A percentile compares a stretch with the other conserved stretches of the same genome.
These are phyloP conservation scores for Melipona quadrifasciata DNA, from an alignment of 1,140 invertebrate species.

Conservation along the genomic window DNA sequence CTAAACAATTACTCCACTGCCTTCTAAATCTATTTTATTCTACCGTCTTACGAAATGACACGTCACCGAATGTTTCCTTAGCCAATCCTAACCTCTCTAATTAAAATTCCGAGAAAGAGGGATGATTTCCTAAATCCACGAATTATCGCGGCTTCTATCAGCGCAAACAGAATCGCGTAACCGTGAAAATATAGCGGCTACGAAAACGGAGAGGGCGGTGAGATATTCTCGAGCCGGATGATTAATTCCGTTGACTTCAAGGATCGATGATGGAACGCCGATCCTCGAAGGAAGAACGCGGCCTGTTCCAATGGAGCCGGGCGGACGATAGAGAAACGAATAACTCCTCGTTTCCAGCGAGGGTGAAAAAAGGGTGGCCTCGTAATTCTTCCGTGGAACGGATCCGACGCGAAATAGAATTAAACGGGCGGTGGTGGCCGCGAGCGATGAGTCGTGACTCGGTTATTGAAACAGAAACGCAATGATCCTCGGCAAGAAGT, in stretches of 20 bases:
- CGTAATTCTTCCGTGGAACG: conserved; percentile 32
- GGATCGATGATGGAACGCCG: conserved; percentile 27
- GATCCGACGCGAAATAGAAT: conserved; percentile 39
- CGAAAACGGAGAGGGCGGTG: neutral
- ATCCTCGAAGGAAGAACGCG: conserved; percentile 24
- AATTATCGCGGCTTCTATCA: neutral
- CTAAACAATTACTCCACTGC: no score
- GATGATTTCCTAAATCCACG: no score
- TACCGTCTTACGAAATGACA: no score
- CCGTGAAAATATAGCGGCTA: neutral
- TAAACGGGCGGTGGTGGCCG: conserved; percentile 38
- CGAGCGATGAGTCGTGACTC: conserved; percentile 43
- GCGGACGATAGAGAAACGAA: conserved; percentile 5
- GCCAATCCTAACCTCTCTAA: neutral
- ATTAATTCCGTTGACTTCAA: conserved; percentile 32
- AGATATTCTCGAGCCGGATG: neutral
- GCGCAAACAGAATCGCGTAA: neutral
- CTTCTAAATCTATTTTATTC: no score
- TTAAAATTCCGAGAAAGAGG: neutral
- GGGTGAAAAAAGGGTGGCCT: neutral
- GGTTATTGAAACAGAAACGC: conserved; percentile 49
- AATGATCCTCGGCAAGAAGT: conserved; percentile 13
- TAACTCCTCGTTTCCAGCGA: conserved; percentile 2
- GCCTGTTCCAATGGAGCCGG: neutral
- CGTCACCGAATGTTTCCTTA: no score